phyloP scores from a whole-genome alignment of 2,888 invertebrate genomes.

The Drosophila macrospina region DNA sequence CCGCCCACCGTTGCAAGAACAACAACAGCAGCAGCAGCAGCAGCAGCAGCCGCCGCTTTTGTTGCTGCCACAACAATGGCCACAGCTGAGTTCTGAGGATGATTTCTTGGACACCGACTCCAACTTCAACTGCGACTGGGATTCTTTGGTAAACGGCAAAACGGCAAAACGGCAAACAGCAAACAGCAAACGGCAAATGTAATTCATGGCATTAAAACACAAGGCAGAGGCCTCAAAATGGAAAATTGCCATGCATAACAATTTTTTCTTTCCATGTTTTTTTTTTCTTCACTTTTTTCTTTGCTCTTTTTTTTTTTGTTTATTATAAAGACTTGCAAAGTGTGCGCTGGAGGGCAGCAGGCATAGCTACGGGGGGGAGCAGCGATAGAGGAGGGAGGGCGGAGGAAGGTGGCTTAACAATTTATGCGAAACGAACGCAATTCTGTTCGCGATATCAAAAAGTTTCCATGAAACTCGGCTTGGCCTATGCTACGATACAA shows the following conservation, averaged over 20 bases:
- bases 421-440: constrained; percentile 75
- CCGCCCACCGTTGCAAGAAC: constrained; percentile 47
- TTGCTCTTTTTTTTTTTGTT: constrained; percentile 36
- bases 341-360: constrained; percentile 44
- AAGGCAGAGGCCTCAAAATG: constrained; percentile 76
- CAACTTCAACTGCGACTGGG: constrained; percentile 3
- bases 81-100: constrained; percentile 35
- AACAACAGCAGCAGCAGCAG: constrained; percentile 6
- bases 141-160: constrained; percentile 30
- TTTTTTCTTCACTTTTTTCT: constrained; percentile 10
- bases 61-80: constrained; percentile 56
- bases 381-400: neutral
- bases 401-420: constrained; percentile 35
- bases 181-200: constrained; percentile 54
- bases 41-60: constrained; percentile 11
- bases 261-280: constrained; percentile 45
- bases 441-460: constrained; percentile 57
- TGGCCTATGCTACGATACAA: constrained; percentile 21
- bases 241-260: constrained; percentile 83
- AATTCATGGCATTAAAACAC: constrained; percentile 76
- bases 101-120: constrained; percentile 38
- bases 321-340: constrained; percentile 74
- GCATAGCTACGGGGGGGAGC: neutral
- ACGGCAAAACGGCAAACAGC: constrained; percentile 16
- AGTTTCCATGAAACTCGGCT: constrained; percentile 47